Evolutionary conservation across 2,797 vertebrate species (phyloP), one percentile per base, ranked within the genome.

Genomic region (Labroides dimidiatus): DNA sequence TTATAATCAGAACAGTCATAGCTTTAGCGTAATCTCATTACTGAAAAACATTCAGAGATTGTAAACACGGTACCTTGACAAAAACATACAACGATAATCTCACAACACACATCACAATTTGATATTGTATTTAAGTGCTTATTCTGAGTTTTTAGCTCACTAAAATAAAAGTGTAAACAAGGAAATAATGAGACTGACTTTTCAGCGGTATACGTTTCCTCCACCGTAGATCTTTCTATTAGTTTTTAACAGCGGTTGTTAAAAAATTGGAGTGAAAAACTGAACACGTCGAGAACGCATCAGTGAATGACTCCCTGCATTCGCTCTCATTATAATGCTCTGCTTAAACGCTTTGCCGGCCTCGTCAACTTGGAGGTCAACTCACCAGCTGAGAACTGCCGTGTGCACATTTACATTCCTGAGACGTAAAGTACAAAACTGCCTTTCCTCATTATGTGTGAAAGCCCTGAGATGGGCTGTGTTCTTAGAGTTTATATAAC

Each of bases 401-500:
- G 15, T 47, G 16, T 56, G 52, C 3, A 69, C n/a, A 76, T 58
- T 39, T n/a, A 24, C 50, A 43, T 57, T 65, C 20, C 43, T 49
- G 14, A 37, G 17, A 51, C 44, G 17, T 48, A 42, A 49, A 54
- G 27, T 43, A 13, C 62, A 61, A 52, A 36, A 33, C 20, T 53
- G 36, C 23, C 0, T 2, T 55, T 71, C 12, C 14, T 48, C 37
- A 69, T 53, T 17, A 45, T 51, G 19, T 24, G 21, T 24, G 42
- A 63, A 69, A 45, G 19, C 13, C 47, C 48, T 5, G 20, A 30
- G 30, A 47, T 13, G n/a, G 4, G 24, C 44, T 55, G 41, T 24
- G 20, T 33, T 61, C 53, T 59, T 30, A 3, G 27, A 51, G 20
- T 64, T 61, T 68, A 64, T n/a, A 48, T 37, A 75, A 58, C 24